Conservation (phyloP, 2,888 invertebrate species). For the Ornithoptera alexandrae region DNA sequence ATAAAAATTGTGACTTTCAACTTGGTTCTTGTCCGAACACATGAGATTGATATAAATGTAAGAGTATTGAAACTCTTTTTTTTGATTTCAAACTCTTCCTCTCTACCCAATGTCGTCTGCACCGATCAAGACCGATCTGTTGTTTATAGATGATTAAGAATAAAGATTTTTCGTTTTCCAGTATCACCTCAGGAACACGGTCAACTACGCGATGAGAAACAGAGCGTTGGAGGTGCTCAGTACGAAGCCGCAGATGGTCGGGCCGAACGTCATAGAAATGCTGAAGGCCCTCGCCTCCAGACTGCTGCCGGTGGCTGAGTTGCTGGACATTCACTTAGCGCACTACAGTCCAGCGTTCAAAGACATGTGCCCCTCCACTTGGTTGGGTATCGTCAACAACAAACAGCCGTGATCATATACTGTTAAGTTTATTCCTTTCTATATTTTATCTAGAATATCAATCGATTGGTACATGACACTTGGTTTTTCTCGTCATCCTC, state of each 20-base stretch:
- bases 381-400: slow-evolving; percentile 70
- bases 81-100: too few species aligned
- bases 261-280: slow-evolving; percentile 57
- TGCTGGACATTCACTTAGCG: slow-evolving; percentile 63
- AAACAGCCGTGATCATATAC: slow-evolving; percentile 45
- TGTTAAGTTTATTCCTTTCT: too few species aligned
- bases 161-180: slow-evolving; percentile 34
- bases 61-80: too few species aligned
- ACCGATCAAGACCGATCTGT: too few species aligned
- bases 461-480: too few species aligned
- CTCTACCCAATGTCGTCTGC: too few species aligned
- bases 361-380: slow-evolving; percentile 61
- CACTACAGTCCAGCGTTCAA: slow-evolving; percentile 67
- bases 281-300: slow-evolving; percentile 56
- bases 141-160: neutral
- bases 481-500: too few species aligned
- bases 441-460: too few species aligned
- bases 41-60: too few species aligned
- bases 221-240: slow-evolving; percentile 51
- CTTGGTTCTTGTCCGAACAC: too few species aligned
- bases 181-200: slow-evolving; percentile 65
- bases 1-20: too few species aligned
- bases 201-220: slow-evolving; percentile 59
- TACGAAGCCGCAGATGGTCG: slow-evolving; percentile 62
- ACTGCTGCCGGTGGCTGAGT: slow-evolving; percentile 60